phyloP scores from a whole-genome alignment of 2,888 invertebrate species.

The Campopleginae sp. region DNA sequence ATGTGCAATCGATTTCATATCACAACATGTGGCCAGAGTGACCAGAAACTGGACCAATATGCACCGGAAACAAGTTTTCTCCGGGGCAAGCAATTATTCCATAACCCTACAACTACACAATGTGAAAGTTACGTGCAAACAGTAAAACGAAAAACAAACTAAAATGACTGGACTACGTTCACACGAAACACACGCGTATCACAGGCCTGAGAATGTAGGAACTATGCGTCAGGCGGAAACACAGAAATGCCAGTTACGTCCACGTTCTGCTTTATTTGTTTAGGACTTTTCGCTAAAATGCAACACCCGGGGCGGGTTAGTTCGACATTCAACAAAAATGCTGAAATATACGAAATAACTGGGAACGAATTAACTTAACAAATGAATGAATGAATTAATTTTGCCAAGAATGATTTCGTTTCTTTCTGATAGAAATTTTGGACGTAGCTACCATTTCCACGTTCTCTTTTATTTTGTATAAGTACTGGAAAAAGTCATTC shows the following conservation, averaged over 20 bases:
- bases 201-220: not conserved
- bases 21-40: constrained; percentile 11
- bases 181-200: constrained; percentile 21
- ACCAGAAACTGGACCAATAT: constrained; percentile 25
- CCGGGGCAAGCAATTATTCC: constrained; percentile 28
- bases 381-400: too few species aligned
- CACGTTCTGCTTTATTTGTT: not conserved
- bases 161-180: not conserved
- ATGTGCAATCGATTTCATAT: constrained; percentile 15
- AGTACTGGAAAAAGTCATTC: constrained; percentile 30
- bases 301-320: not conserved
- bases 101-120: constrained; percentile 20
- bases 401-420: not conserved
- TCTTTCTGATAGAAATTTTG: not conserved
- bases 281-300: not conserved
- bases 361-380: not conserved
- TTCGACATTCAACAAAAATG: not conserved
- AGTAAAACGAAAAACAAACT: constrained; percentile 26
- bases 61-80: constrained; percentile 43
- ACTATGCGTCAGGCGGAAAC: not conserved
- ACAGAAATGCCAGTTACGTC: not conserved
- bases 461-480: constrained; percentile 3
- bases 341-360: not conserved
- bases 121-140: constrained; percentile 27
- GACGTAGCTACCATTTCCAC: not conserved